Conservation (phyloP, 2,113 vertebrate genomes). For the Chaenocephalus aceratus region DNA sequence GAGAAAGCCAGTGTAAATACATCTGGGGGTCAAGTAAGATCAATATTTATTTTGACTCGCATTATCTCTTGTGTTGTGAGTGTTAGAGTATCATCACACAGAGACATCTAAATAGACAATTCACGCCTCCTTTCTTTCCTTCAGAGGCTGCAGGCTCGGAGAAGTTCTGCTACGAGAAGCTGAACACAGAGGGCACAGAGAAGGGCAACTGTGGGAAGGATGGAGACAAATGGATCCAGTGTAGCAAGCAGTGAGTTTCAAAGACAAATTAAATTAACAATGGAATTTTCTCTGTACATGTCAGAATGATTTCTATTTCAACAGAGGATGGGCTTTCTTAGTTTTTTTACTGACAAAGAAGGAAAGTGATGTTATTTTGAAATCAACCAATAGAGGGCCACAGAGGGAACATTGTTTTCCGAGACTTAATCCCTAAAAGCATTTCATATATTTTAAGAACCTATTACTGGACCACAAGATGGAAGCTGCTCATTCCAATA, state of each 20-base stretch:
- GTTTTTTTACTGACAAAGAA: not conserved
- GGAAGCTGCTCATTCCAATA: no score
- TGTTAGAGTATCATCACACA: not conserved
- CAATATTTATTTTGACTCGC: not conserved
- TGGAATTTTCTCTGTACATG: not conserved
- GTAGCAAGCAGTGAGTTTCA: conserved; percentile 96
- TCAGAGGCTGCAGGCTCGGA: conserved; percentile 93
- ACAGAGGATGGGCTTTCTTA: not conserved
- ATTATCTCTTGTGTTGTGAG: not conserved
- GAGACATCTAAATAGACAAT: conserved; percentile 3
- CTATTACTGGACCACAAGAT: no score
- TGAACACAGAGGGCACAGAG: conserved; percentile 97
- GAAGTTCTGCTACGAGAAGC: conserved; percentile 98
- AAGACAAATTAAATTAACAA: not conserved
- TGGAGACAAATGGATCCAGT: conserved; percentile 94
- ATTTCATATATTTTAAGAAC: no score
- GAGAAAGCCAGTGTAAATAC: conserved; percentile 97
- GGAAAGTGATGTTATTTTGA: not conserved
- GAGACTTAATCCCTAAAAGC: no score
- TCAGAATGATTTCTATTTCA: not conserved
- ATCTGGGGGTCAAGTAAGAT: conserved; percentile 97
- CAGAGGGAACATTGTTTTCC: not conserved
- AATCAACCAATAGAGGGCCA: conserved; percentile 16
- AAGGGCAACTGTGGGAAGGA: conserved; percentile 98
- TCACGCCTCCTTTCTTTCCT: conserved; percentile 21